These are phyloP conservation scores for Lithobates pipiens DNA, from an alignment of 2,797 vertebrate species.

Conservation along the genomic window DNA sequence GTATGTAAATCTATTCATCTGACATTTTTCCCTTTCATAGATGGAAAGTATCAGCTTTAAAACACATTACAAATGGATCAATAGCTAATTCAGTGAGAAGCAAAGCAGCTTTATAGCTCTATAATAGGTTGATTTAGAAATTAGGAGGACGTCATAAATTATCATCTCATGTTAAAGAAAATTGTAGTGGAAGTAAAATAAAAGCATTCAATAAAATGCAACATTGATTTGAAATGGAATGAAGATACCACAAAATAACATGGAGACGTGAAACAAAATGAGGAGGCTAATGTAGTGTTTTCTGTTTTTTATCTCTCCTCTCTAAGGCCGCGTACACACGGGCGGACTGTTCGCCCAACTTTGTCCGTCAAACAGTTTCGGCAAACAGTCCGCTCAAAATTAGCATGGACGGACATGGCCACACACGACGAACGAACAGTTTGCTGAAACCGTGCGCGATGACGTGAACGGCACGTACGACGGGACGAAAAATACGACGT, in stretches of 20 bases:
- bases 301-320: too few species aligned
- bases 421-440: too few species aligned
- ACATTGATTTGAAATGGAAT: not conserved
- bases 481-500: too few species aligned
- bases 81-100: conserved; percentile 17
- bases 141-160: conserved; percentile 11
- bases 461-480: too few species aligned
- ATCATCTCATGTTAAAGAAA: not conserved
- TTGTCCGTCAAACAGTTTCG: too few species aligned
- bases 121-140: not conserved
- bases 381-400: too few species aligned
- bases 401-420: too few species aligned
- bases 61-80: conserved; percentile 10
- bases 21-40: not conserved
- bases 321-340: too few species aligned
- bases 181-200: not conserved
- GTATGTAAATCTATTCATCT: conserved; percentile 20
- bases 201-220: not conserved
- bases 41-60: conserved; percentile 23
- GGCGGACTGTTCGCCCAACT: too few species aligned
- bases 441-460: too few species aligned
- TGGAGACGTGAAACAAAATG: not conserved
- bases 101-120: conserved; percentile 13
- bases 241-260: not conserved
- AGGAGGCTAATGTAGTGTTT: too few species aligned